These are phyloP conservation scores for Sphaeridia pumilis DNA, from an alignment of 2,888 invertebrate genomes.

Conservation along the genomic window DNA sequence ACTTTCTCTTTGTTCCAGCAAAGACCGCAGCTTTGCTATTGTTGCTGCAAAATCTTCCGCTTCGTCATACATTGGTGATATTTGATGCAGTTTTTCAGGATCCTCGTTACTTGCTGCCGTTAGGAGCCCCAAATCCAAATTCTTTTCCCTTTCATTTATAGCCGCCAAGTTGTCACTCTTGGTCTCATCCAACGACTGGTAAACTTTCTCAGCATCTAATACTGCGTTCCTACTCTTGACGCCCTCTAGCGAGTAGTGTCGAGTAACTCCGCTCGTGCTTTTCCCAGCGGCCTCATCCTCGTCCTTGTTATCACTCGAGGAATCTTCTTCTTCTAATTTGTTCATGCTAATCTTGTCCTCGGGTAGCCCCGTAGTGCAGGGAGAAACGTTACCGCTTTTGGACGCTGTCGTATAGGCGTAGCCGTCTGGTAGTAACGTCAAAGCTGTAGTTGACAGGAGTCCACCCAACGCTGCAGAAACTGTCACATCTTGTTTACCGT, in stretches of 20 bases:
- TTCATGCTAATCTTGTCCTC: neutral
- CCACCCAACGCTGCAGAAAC: slow-evolving; percentile 29
- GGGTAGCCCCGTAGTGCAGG: neutral
- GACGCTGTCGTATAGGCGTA: slow-evolving; percentile 3
- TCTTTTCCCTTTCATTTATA: slow-evolving; percentile 17
- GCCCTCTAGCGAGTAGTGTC: slow-evolving; percentile 32
- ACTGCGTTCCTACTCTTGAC: slow-evolving; percentile 16
- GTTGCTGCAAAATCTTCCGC: slow-evolving; percentile 56
- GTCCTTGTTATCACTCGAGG: too few relatives aligned
- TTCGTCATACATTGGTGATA: slow-evolving; percentile 58
- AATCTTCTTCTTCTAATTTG: neutral
- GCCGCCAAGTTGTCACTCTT: slow-evolving; percentile 1
- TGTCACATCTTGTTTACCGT: slow-evolving; percentile 2
- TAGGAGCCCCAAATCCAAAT: slow-evolving; percentile 8
- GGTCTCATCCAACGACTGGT: slow-evolving; percentile 22
- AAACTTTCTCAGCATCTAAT: slow-evolving; percentile 4
- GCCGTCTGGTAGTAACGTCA: slow-evolving; percentile 32
- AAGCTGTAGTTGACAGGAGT: slow-evolving; percentile 28
- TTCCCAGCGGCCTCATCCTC: neutral
- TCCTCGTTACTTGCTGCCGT: neutral
- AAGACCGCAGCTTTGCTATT: slow-evolving; percentile 54
- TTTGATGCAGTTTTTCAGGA: slow-evolving; percentile 5
- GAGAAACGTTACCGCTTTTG: neutral
- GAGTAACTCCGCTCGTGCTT: neutral
- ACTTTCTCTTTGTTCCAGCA: slow-evolving; percentile 48